phyloP scores from a whole-genome alignment of 2,888 invertebrate genomes.

The Hydraecia micacea region DNA sequence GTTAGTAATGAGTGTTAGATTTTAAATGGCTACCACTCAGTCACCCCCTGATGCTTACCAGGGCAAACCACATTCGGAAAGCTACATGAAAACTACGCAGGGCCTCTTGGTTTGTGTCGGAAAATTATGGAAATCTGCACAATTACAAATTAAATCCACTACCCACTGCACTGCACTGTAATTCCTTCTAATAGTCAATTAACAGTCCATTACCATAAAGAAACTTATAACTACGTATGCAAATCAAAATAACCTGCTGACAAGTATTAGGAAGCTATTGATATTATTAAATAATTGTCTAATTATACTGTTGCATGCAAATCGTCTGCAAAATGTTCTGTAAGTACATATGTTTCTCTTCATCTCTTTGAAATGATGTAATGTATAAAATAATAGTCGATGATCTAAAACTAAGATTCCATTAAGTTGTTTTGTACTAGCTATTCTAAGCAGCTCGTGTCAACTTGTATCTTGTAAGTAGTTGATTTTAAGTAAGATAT shows the following conservation, averaged over 20 bases:
- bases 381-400: conserved; percentile 57
- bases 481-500: conserved; percentile 1
- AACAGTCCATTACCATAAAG: conserved; percentile 26
- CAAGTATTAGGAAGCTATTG: conserved; percentile 28
- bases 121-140: not conserved
- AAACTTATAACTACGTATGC: conserved; percentile 20
- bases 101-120: too few species aligned
- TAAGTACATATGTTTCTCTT: conserved; percentile 30
- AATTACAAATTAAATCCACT: not conserved
- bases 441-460: conserved; percentile 48
- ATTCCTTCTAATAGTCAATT: conserved; percentile 14
- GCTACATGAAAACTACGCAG: not conserved
- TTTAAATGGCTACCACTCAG: not conserved
- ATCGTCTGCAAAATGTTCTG: conserved; percentile 37
- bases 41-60: not conserved
- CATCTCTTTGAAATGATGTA: conserved; percentile 62
- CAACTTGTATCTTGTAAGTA: conserved; percentile 19
- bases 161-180: not conserved
- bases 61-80: not conserved
- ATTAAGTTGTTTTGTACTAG: conserved; percentile 45
- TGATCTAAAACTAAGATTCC: conserved; percentile 57
- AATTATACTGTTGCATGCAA: conserved; percentile 50
- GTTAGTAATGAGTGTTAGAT: not conserved
- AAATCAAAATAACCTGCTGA: conserved; percentile 21
- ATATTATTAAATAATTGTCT: conserved; percentile 34